A percentile compares a stretch with the other conserved stretches of the same genome.
Evolutionary conservation across 2,113 vertebrate genomes (phyloP).

Genomic region (Ibidorhyncha struthersii): DNA sequence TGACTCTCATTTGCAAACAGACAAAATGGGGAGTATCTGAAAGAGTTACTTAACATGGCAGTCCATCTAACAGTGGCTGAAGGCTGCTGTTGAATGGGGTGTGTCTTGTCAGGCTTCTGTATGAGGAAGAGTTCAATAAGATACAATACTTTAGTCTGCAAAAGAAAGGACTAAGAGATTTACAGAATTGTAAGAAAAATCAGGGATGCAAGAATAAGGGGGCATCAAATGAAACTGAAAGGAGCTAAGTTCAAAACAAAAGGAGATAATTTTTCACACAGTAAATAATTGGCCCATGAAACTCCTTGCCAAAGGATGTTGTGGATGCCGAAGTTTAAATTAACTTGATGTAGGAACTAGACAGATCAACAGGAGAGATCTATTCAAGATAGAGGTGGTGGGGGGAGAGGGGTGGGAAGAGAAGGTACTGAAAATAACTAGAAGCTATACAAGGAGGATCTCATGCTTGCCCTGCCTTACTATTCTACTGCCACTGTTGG

Average conservation of each 20-base stretch:
- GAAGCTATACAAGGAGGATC: not conserved
- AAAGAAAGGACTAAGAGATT: not conserved
- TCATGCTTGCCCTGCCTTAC: not conserved
- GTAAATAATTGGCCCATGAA: not conserved
- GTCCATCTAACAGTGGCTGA: not conserved
- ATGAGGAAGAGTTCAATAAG: not conserved
- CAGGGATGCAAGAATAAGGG: not conserved
- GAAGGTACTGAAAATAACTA: not conserved
- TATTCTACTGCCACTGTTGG: not conserved
- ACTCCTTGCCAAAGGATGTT: not conserved
- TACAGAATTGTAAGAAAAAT: not conserved
- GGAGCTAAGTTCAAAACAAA: not conserved
- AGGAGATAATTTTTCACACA: not conserved
- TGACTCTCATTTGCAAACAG: not conserved
- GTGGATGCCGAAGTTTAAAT: not conserved
- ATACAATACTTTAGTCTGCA: not conserved
- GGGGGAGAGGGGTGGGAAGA: not conserved
- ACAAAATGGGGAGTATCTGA: not conserved
- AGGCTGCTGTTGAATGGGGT: not conserved
- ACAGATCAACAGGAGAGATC: not conserved
- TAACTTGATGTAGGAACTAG: not conserved
- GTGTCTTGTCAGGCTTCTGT: not conserved
- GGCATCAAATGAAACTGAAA: not conserved
- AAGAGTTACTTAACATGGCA: not conserved
- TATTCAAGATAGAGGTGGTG: rapidly evolving